These are phyloP conservation scores for Atrina japonica DNA, from an alignment of 2,888 invertebrate species.

Conservation along the genomic window DNA sequence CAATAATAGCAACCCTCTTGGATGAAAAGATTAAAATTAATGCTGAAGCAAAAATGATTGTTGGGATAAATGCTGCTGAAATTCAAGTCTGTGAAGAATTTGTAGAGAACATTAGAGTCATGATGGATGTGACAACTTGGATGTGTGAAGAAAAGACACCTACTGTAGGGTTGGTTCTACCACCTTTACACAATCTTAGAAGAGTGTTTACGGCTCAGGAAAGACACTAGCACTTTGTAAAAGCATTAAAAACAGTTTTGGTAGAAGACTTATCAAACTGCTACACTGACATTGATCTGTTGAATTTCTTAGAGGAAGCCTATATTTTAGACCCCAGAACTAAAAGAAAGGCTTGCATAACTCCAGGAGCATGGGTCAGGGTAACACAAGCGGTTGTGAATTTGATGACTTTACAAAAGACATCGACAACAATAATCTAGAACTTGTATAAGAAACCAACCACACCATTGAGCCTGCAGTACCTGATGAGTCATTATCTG, in stretches of 20 bases:
- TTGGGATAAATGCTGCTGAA: background rate
- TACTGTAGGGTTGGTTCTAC: background rate
- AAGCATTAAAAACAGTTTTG: background rate
- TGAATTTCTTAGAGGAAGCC: constrained; percentile 2
- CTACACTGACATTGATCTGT: constrained; percentile 1
- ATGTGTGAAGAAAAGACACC: constrained; percentile 12
- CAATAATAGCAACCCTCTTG: constrained; percentile 10
- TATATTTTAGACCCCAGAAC: background rate
- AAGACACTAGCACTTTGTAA: constrained; percentile 1
- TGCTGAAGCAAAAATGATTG: background rate
- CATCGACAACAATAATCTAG: too few species aligned
- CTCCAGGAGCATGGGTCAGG: background rate
- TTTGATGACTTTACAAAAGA: too few species aligned
- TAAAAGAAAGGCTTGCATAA: constrained; percentile 1
- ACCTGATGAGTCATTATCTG: too few species aligned
- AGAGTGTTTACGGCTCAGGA: background rate
- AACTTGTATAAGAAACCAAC: too few species aligned
- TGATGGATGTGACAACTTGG: background rate
- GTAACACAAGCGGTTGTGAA: too few species aligned
- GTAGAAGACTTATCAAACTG: background rate
- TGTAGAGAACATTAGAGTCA: constrained; percentile 1
- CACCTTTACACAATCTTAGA: background rate
- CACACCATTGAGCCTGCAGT: too few species aligned
- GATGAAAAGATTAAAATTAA: constrained; percentile 8
- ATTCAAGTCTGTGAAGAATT: constrained; percentile 6